Base-by-base conservation (phyloP, 2,888 invertebrate genomes). In the Anodontia alba region DNA sequence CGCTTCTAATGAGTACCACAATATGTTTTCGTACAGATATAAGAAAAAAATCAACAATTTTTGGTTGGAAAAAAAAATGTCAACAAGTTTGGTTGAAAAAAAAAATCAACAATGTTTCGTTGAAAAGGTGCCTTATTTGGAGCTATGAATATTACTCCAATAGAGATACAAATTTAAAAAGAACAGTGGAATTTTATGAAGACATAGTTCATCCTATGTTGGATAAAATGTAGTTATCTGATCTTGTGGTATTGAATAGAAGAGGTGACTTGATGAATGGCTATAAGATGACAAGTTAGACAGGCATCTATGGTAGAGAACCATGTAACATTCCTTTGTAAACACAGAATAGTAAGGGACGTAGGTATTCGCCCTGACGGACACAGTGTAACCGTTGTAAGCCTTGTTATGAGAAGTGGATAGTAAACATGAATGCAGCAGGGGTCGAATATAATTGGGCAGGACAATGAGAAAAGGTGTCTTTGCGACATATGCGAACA, bases 141-240 rank as follows among this genome's bases (percentile, higher is more conserved):
- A n/a, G n/a, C n/a, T n/a, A n/a, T n/a, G n/a, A n/a, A n/a, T n/a
- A n/a, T 1, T 15, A 3, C 54, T 54, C 7, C 23, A 54, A 54
- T 54, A 54, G 3, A 54, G 54, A 33, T 31, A 33, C 29, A 3
- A 33, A 33, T 62, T 33, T 20, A 15, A 62, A 62, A 62, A 62
- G 62, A 33, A 62, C 62, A 33, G 31, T 54, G 62, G 62, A 62
- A 33, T 62, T 62, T 62, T 20, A 62, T 62, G 33, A 62, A 29
- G 62, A 17, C 62, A 62, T 31, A n/a, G 20, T 29, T 62, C 33
- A 62, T 62, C 62, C 62, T 62, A 31, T 15, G 23, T 33, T 17
- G 23, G 33, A 33, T 62, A 62, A 62, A 62, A 62, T 62, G 62
- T n/a, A 62, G 62, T 62, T 62, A 62, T 62, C 62, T 33, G 23